Evolutionary conservation across 2,797 vertebrate genomes (phyloP).

Genomic region (Otolemur crassicaudatus): DNA sequence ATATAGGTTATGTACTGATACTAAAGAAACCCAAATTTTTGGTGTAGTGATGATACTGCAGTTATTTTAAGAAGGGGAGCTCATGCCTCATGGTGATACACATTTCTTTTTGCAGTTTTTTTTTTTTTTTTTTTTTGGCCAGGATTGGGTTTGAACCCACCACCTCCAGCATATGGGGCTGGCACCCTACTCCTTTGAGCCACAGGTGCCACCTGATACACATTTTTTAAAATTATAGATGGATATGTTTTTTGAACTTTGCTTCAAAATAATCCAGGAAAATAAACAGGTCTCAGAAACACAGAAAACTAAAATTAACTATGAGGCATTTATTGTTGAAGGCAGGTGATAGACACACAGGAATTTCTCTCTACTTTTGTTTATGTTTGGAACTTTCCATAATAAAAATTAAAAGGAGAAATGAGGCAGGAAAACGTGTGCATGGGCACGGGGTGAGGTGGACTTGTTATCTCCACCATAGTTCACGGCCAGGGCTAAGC

Average conservation of each 20-base stretch:
- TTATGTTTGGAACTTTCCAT: background rate
- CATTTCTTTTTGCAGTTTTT: background rate
- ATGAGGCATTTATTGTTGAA: background rate
- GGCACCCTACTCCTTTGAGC: too few relatives aligned
- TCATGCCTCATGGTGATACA: background rate
- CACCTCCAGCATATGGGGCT: too few relatives aligned
- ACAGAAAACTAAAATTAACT: background rate
- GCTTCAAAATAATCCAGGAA: background rate
- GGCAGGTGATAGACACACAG: background rate
- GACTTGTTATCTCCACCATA: background rate
- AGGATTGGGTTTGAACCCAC: too few relatives aligned
- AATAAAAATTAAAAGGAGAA: background rate
- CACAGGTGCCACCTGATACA: background rate
- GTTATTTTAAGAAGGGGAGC: background rate
- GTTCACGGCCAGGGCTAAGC: background rate
- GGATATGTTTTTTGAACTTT: background rate
- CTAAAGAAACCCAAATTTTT: background rate
- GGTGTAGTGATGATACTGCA: background rate
- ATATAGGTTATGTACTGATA: background rate
- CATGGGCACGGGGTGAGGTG: too few relatives aligned
- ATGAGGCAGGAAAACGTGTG: background rate
- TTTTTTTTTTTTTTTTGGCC: too few relatives aligned
- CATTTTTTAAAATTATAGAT: background rate
- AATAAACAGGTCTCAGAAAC: background rate
- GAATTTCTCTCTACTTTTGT: background rate